Percentiles rank a stretch among this genome's conserved stretches.
phyloP scores from a whole-genome alignment of 2,113 vertebrate genomes.

The Entomyzon cyanotis region DNA sequence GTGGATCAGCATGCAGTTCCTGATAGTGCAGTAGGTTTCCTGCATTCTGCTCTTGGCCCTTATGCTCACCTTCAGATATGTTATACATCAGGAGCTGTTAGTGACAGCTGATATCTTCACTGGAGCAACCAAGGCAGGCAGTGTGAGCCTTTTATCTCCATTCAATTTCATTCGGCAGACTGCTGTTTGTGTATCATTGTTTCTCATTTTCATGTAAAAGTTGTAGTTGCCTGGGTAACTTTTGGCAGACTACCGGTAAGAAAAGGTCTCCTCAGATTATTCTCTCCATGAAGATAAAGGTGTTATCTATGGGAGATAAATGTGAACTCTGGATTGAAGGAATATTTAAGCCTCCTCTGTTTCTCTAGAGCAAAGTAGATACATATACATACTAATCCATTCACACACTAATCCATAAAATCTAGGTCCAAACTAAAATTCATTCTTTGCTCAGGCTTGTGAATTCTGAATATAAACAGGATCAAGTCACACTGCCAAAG shows the following conservation, averaged over 20 bases:
- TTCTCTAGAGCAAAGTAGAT: background rate
- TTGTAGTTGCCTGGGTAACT: background rate
- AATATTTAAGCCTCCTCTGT: background rate
- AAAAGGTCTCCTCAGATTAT: background rate
- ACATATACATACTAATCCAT: background rate
- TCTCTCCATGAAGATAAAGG: background rate
- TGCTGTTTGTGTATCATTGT: background rate
- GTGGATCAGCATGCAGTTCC: background rate
- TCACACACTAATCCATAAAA: background rate
- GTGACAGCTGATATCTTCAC: background rate
- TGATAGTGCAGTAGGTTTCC: background rate
- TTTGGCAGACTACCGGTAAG: background rate
- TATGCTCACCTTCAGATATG: background rate
- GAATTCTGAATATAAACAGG: background rate
- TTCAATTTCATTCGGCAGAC: background rate
- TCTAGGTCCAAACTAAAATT: background rate
- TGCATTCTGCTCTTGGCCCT: background rate
- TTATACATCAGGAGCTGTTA: background rate
- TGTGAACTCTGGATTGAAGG: background rate
- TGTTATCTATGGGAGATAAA: background rate
- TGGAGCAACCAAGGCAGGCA: background rate
- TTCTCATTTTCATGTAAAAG: background rate
- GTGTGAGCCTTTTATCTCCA: background rate
- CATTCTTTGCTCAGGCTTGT: background rate
- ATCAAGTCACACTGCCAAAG: background rate